Evolutionary conservation across 2,113 vertebrate species (phyloP).

Genomic region (Chauna torquata): DNA sequence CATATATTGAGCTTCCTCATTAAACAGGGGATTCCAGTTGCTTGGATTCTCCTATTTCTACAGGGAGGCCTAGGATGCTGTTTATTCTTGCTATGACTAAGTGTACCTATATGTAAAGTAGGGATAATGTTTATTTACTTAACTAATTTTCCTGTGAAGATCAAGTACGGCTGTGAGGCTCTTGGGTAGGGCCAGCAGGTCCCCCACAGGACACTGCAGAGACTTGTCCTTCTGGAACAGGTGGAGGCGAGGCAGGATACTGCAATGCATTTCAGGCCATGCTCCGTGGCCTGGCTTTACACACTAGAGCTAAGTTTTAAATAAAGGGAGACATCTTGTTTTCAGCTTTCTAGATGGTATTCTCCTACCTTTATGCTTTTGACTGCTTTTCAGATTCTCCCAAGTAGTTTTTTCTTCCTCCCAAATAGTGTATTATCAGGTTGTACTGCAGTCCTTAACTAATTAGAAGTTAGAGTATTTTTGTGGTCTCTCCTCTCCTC

Average conservation of each 20-base stretch:
- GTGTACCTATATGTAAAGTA: not conserved
- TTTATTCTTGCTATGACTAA: not conserved
- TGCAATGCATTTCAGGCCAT: not conserved
- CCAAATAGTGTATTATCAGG: not conserved
- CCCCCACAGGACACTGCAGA: not conserved
- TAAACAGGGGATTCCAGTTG: not conserved
- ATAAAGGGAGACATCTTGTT: not conserved
- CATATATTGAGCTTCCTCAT: not conserved
- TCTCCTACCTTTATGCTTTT: not conserved
- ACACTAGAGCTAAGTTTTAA: not conserved
- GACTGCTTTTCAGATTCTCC: not conserved
- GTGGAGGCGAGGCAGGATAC: not conserved
- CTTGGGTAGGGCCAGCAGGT: not conserved
- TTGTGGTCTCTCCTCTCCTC: constrained; percentile 57
- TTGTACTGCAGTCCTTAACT: constrained; percentile 28
- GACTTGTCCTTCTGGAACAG: not conserved
- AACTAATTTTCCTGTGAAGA: not conserved
- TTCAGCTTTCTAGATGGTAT: not conserved
- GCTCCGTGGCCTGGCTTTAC: not conserved
- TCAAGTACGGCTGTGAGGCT: not conserved
- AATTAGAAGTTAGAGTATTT: constrained; percentile 52
- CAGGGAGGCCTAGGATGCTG: not conserved
- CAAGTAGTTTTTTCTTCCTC: constrained; percentile 26
- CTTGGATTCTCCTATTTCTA: not conserved
- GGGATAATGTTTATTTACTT: not conserved